These are phyloP conservation scores for Belonocnema kinseyi DNA, from an alignment of 1,140 invertebrate species.

Conservation along the genomic window DNA sequence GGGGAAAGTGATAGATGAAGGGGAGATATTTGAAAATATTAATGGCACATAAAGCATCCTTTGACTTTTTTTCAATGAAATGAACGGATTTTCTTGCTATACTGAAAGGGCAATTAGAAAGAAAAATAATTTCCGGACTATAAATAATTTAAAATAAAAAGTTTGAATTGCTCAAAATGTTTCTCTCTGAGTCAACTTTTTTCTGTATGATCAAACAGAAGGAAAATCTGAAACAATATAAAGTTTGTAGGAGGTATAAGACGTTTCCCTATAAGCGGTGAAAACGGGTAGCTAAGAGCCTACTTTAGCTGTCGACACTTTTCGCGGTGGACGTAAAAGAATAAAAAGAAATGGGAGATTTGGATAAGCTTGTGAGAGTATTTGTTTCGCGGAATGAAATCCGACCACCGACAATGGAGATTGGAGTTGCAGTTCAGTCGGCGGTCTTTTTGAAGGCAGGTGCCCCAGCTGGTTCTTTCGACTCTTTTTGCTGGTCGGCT, in stretches of 20 bases:
- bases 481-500: constrained; percentile 29
- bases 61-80: too few species aligned
- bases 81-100: too few species aligned
- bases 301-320: constrained; percentile 19
- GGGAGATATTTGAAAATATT: too few species aligned
- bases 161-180: too few species aligned
- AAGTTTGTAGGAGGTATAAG: not conserved
- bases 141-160: too few species aligned
- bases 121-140: too few species aligned
- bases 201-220: not conserved
- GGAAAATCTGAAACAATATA: not conserved
- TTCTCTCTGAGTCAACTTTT: too few species aligned
- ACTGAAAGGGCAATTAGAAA: too few species aligned
- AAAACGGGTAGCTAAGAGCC: constrained; percentile 18
- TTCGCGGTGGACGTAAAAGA: not conserved
- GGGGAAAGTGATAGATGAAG: too few species aligned
- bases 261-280: not conserved
- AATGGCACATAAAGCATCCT: too few species aligned
- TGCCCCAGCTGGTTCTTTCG: constrained; percentile 42
- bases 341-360: constrained; percentile 11
- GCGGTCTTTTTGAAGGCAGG: constrained; percentile 62
- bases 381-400: constrained; percentile 29
- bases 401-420: constrained; percentile 21
- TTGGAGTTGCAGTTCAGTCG: constrained; percentile 10
- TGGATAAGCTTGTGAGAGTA: constrained; percentile 19